Conservation (phyloP, 1,140 invertebrate genomes). For the Melipona quadrifasciata region DNA sequence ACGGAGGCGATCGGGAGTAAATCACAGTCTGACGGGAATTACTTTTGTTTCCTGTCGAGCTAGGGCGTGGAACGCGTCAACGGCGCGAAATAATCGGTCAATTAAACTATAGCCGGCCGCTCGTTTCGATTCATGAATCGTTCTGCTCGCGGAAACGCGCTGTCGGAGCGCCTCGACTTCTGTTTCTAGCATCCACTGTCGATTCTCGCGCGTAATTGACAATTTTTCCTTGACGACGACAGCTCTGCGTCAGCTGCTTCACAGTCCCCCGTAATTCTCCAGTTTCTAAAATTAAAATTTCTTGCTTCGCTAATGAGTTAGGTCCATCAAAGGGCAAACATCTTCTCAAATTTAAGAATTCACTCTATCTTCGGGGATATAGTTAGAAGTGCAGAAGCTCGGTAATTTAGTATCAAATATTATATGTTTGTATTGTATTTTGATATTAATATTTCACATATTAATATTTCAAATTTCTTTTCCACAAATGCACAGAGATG, state of each 20-base stretch:
- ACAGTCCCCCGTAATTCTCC: neutral
- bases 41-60: slow-evolving; percentile 9
- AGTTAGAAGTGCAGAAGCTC: too few species aligned
- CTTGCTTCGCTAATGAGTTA: neutral
- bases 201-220: slow-evolving; percentile 24
- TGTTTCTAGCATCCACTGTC: neutral
- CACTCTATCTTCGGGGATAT: too few species aligned
- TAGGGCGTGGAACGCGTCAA: slow-evolving; percentile 15
- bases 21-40: neutral
- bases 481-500: too few species aligned
- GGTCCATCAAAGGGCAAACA: too few species aligned
- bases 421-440: too few species aligned
- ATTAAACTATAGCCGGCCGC: slow-evolving; percentile 31
- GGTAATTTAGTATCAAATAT: too few species aligned
- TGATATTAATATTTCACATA: too few species aligned
- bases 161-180: neutral
- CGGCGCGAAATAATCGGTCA: slow-evolving; percentile 49
- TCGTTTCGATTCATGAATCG: slow-evolving; percentile 25
- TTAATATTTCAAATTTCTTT: too few species aligned
- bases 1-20: neutral
- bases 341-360: too few species aligned
- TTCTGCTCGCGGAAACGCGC: slow-evolving; percentile 6
- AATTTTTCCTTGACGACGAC: slow-evolving; percentile 30
- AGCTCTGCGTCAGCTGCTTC: neutral
- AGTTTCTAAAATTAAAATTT: neutral